A percentile compares a stretch with the other conserved stretches of the same genome.
Evolutionary conservation across 1,140 invertebrate genomes (phyloP).

Genomic region (Venturia canescens): DNA sequence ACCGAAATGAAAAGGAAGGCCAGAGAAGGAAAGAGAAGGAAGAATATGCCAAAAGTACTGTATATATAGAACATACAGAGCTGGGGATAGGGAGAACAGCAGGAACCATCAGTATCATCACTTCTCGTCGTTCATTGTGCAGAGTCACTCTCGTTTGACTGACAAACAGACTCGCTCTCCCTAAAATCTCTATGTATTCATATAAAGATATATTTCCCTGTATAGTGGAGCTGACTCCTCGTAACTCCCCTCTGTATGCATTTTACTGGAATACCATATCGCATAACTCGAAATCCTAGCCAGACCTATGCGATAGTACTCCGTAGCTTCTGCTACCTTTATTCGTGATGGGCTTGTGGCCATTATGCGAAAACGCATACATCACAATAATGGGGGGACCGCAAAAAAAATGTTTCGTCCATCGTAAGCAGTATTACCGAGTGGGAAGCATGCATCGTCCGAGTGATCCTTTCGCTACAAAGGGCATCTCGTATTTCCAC

Average conservation of each 20-base stretch:
- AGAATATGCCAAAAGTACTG: conserved; percentile 18
- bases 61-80: not conserved
- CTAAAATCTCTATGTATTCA: not conserved
- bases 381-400: conserved; percentile 59
- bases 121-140: conserved; percentile 40
- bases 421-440: conserved; percentile 52
- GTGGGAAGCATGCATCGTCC: not conserved
- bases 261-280: conserved; percentile 30
- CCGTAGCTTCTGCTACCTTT: conserved; percentile 29
- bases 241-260: not conserved
- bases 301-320: conserved; percentile 3
- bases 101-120: conserved; percentile 27
- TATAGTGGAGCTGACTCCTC: too few species aligned
- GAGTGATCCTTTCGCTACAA: conserved; percentile 14
- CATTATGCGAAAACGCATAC: conserved; percentile 58
- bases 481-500: not conserved
- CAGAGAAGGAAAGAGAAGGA: conserved; percentile 18
- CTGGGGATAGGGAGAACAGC: not conserved
- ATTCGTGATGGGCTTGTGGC: conserved; percentile 36
- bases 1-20: conserved; percentile 33
- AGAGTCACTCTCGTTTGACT: conserved; percentile 43
- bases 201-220: not conserved
- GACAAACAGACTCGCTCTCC: conserved; percentile 46
- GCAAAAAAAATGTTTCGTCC: conserved; percentile 53
- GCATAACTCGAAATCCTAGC: conserved; percentile 13